phyloP scores from a whole-genome alignment of 1,140 invertebrate species.

The Acarapis woodi region DNA sequence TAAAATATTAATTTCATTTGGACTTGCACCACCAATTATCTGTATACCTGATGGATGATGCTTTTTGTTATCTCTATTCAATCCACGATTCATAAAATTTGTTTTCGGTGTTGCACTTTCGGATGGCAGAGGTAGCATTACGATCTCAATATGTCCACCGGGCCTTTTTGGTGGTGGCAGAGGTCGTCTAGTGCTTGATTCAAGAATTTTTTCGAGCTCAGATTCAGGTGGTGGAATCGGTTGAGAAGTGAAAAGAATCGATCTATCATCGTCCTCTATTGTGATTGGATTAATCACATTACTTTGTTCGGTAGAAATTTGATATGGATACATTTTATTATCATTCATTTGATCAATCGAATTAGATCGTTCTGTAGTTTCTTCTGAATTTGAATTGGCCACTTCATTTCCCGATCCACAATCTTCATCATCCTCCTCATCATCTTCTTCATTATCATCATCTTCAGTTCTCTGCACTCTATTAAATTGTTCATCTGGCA shows the following conservation, averaged over 20 bases:
- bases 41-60: no score
- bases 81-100: not conserved
- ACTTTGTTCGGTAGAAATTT: not conserved
- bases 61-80: not conserved
- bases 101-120: not conserved
- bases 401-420: not conserved
- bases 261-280: not conserved
- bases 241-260: not conserved
- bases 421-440: slow-evolving; percentile 1
- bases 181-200: not conserved
- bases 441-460: slow-evolving; percentile 1
- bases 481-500: not conserved
- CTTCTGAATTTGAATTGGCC: not conserved
- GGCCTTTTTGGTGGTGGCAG: not conserved
- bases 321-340: not conserved
- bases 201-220: not conserved
- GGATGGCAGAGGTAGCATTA: not conserved
- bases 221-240: not conserved
- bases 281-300: not conserved
- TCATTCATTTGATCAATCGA: not conserved
- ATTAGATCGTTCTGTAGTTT: not conserved
- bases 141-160: not conserved
- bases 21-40: no score
- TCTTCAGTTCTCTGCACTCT: not conserved
- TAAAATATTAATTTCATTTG: no score